Base-by-base conservation (phyloP, 2,113 vertebrate genomes). In the Danionella cerebrum region DNA sequence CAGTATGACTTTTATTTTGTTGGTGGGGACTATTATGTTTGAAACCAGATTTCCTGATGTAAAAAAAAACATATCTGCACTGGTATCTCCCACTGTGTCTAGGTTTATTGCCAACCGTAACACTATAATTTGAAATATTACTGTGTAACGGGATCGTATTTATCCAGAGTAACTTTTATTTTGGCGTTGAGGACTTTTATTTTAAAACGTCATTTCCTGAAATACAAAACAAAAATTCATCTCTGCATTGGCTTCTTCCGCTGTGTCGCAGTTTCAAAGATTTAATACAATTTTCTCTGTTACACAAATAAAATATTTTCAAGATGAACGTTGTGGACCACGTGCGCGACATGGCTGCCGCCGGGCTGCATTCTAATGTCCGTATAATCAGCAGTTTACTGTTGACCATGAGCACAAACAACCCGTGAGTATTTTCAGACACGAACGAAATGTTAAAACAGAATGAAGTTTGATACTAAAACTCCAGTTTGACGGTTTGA, bases 391-490 rank as follows among this genome's bases (percentile, higher is more conserved):
- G 95, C 86, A 96, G 96, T 78, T 83, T 98, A 67, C 80, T 98
- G 54, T 85, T 98, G 52, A 98, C 94, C 13, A 98, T 98, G 95
- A 97, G 95, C 78, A 95, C 92, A 83, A 98, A 98, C 80, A 98
- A 95, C 80, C 93, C 95, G 96, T 98, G 88, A 93, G 95, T 11
- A 31, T 10, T 8, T 13, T 11, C 18, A 13, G 6, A 24, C 18
- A n/a, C 33, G 16, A 18, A 12, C 27, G 33, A 2, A 67, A 1
- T n/a, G 52, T 12, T 9, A 16, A 11, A 2, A 5, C 18, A 7
- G 29, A 33, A 5, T 3, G 9, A 33, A 2, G 9, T 33, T 33
- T 5, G 29, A 33, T 33, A 33, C 9, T 33, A 33, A 1, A 33
- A 6, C 1, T 33, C 5, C 5, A 6, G 29, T 33, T 5, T 33